Percentiles rank a stretch among this genome's conserved stretches.
phyloP scores from a whole-genome alignment of 2,113 vertebrate species.

The Sakesphorus luctuosus region DNA sequence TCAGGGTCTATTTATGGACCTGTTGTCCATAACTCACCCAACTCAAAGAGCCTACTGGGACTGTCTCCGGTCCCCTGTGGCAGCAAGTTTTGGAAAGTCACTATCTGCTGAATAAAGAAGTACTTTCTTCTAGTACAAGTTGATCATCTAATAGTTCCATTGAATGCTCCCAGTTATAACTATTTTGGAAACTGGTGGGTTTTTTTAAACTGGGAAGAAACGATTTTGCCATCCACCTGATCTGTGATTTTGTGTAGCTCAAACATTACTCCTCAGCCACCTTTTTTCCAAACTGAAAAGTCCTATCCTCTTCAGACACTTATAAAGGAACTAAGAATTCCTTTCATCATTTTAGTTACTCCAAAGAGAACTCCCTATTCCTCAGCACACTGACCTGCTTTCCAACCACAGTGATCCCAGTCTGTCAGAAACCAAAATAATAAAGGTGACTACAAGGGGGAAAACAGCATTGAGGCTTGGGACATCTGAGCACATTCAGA shows the following conservation, averaged over 20 bases:
- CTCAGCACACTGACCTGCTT: not conserved
- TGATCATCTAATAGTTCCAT: not conserved
- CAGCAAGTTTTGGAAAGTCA: not conserved
- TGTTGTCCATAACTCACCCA: not conserved
- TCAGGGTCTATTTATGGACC: not conserved
- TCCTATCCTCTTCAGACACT: not conserved
- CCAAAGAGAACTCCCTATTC: not conserved
- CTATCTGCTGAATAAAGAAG: not conserved
- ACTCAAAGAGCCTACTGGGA: not conserved
- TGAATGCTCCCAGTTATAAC: not conserved
- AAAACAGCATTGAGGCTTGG: not conserved
- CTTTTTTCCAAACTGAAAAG: not conserved
- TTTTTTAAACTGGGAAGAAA: not conserved
- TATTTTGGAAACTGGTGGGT: not conserved
- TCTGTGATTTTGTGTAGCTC: not conserved
- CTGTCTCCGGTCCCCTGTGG: not conserved
- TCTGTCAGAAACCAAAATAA: not conserved
- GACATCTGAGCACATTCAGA: not conserved
- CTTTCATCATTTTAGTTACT: not conserved
- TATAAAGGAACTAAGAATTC: not conserved
- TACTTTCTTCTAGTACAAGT: not conserved
- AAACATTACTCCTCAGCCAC: not conserved
- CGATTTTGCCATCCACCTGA: rapidly evolving
- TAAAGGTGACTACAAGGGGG: not conserved
- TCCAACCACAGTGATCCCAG: not conserved